These are phyloP conservation scores for Prostheceraeus crozeri DNA, from an alignment of 2,888 invertebrate species.

Conservation along the genomic window DNA sequence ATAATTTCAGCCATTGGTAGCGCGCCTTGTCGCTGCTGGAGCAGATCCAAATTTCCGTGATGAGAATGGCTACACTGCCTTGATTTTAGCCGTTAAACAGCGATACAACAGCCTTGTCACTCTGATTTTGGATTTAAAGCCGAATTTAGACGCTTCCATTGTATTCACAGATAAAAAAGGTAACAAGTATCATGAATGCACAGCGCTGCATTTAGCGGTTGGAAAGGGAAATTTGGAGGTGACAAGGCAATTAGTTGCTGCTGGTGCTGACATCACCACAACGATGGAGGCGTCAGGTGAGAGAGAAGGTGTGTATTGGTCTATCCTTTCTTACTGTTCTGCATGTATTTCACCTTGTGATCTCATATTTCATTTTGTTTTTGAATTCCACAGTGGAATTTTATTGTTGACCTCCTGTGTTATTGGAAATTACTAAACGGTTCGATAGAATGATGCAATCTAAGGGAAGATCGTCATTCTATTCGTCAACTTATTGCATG, in stretches of 20 bases:
- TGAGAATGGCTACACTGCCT: not conserved
- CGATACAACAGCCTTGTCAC: not conserved
- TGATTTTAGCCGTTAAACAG: conserved; percentile 10
- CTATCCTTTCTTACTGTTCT: too few relatives aligned
- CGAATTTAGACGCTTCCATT: not conserved
- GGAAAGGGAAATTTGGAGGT: conserved; percentile 9
- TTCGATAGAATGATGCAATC: too few relatives aligned
- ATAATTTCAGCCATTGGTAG: too few relatives aligned
- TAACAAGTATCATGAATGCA: conserved; percentile 12
- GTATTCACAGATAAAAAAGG: not conserved
- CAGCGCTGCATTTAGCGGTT: conserved; percentile 17
- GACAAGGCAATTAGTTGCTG: not conserved
- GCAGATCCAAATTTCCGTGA: not conserved
- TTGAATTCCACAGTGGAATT: too few relatives aligned
- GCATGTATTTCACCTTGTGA: too few relatives aligned
- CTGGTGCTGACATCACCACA: not conserved
- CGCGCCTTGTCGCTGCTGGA: too few relatives aligned
- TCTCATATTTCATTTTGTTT: too few relatives aligned
- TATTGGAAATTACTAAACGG: too few relatives aligned
- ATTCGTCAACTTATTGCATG: too few relatives aligned
- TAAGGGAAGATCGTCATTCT: too few relatives aligned
- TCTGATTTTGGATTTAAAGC: not conserved
- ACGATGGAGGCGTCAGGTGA: conserved; percentile 16
- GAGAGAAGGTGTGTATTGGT: not conserved
- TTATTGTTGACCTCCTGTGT: too few relatives aligned